Evolutionary conservation across 1,140 invertebrate genomes (phyloP).

Genomic region (Thalassaphorura encarpata): DNA sequence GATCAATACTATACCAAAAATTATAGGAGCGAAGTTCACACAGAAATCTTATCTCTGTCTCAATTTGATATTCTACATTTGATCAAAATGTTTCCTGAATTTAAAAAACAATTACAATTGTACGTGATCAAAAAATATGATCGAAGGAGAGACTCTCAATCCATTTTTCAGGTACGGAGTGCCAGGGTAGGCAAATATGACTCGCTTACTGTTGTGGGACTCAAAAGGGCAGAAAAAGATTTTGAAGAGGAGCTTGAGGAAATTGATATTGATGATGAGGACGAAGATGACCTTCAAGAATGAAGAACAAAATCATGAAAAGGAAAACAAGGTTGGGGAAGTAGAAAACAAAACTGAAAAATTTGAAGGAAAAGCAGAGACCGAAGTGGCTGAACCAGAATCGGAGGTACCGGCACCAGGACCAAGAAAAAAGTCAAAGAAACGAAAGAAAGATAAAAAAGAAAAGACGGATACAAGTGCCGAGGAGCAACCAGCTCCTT

Average conservation of each 20-base stretch:
- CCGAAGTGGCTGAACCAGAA: background rate
- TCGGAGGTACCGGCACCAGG: background rate
- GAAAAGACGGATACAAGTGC: too few species aligned
- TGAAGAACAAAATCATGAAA: background rate
- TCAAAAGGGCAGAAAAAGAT: background rate
- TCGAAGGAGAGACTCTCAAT: background rate
- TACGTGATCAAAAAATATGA: background rate
- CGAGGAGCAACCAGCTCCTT: too few species aligned
- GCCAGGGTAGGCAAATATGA: too few species aligned
- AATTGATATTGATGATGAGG: background rate
- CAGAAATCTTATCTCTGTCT: slow-evolving; percentile 7
- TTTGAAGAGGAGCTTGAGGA: background rate
- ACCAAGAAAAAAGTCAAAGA: background rate
- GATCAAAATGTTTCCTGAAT: slow-evolving; percentile 3
- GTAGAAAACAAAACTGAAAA: background rate
- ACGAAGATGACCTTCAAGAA: background rate
- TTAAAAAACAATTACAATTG: background rate
- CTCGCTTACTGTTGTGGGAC: too few species aligned
- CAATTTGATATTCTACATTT: slow-evolving; percentile 10
- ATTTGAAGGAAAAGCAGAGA: background rate
- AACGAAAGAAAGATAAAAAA: background rate
- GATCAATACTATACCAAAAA: slow-evolving; percentile 12
- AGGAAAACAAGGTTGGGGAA: background rate
- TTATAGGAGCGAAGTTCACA: slow-evolving; percentile 8
- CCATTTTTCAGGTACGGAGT: background rate